These are phyloP conservation scores for Serripes groenlandicus DNA, from an alignment of 2,888 invertebrate species.

Conservation along the genomic window DNA sequence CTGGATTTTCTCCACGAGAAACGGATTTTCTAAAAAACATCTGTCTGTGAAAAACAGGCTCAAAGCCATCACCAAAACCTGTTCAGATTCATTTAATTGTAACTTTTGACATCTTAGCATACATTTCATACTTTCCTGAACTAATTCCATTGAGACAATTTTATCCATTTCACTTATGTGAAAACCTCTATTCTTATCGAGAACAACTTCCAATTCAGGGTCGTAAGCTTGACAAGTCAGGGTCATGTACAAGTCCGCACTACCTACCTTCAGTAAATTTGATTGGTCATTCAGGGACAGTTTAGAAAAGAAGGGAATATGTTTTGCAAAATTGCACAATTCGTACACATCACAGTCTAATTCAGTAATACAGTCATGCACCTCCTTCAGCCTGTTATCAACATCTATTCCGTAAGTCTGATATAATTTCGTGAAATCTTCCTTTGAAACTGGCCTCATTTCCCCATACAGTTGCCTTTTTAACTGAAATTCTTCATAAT, in stretches of 20 bases:
- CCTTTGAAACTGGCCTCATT: conserved; percentile 48
- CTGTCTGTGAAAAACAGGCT: conserved; percentile 49
- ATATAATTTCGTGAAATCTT: conserved; percentile 49
- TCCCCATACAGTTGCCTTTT: conserved; percentile 47
- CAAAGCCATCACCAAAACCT: conserved; percentile 44
- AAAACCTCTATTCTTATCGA: conserved; percentile 19
- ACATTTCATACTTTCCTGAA: not conserved
- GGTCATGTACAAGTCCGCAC: conserved; percentile 50
- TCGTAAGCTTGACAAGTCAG: conserved; percentile 33
- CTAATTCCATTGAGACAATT: conserved; percentile 29
- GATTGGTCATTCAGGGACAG: conserved; percentile 56
- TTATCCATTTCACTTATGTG: conserved; percentile 56
- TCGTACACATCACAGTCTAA: conserved; percentile 39
- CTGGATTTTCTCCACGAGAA: conserved; percentile 58
- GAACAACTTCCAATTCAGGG: conserved; percentile 13
- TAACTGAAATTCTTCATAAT: conserved; percentile 44
- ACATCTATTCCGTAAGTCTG: conserved; percentile 56
- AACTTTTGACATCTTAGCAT: conserved; percentile 42
- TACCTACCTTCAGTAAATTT: conserved; percentile 44
- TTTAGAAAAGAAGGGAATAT: conserved; percentile 54
- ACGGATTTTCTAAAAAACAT: conserved; percentile 45
- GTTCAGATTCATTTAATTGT: conserved; percentile 43
- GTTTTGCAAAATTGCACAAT: conserved; percentile 58
- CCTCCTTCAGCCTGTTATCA: conserved; percentile 47
- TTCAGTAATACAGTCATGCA: conserved; percentile 30